phyloP scores from a whole-genome alignment of 1,140 invertebrate genomes.

The Muscidifurax raptorellus region DNA sequence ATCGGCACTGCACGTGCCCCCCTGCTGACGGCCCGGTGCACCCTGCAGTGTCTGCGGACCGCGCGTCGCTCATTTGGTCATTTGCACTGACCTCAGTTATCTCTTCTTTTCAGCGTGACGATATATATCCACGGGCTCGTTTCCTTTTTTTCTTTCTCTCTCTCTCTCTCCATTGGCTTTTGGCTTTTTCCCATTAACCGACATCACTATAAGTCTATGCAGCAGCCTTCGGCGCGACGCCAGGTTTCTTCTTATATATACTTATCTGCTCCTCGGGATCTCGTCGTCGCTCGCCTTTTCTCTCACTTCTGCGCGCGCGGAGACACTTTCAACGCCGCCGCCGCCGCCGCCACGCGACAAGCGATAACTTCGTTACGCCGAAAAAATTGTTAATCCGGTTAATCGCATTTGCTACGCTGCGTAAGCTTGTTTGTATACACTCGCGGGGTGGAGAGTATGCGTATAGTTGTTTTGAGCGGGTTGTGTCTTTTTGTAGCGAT shows the following conservation, averaged over 20 bases:
- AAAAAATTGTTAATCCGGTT: not conserved
- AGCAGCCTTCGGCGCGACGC: not conserved
- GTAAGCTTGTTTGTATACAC: not conserved
- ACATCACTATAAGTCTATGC: not conserved
- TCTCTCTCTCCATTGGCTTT: not conserved
- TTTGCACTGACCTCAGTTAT: not conserved
- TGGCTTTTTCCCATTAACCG: conserved; percentile 1
- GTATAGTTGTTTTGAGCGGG: no score
- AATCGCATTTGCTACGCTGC: not conserved
- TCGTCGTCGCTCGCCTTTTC: conserved; percentile 23
- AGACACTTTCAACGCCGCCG: conserved; percentile 18
- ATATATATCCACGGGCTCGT: no score
- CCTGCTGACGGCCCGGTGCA: not conserved
- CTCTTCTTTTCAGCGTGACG: not conserved
- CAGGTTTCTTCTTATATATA: conserved; percentile 22
- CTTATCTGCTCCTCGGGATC: conserved; percentile 34
- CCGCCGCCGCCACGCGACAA: conserved; percentile 16
- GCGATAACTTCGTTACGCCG: not conserved
- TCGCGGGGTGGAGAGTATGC: no score
- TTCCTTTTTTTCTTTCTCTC: no score
- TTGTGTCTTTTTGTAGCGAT: no score
- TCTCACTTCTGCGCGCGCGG: not conserved
- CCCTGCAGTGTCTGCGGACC: not conserved
- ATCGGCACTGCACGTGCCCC: not conserved
- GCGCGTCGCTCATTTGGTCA: not conserved